Conservation (phyloP, 2,797 vertebrate species). For the Acanthurus leucopareius region DNA sequence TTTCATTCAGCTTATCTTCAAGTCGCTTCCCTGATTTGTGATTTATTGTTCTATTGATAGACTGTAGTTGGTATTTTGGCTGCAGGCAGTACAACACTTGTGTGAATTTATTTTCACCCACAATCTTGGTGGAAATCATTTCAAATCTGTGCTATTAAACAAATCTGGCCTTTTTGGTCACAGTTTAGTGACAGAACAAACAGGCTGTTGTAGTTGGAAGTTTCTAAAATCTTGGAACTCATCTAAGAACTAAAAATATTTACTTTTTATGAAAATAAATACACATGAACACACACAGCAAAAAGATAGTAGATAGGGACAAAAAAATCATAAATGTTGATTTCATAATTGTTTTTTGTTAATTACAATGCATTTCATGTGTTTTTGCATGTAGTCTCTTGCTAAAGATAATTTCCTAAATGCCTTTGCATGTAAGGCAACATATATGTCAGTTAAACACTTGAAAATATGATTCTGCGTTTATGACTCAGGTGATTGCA, state of each 20-base stretch:
- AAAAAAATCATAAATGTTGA: neutral
- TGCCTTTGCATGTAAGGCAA: too few species aligned
- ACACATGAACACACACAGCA: too few species aligned
- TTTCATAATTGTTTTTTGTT: neutral
- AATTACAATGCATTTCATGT: neutral
- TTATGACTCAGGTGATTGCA: neutral
- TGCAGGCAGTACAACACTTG: constrained; percentile 15
- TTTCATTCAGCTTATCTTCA: constrained; percentile 37
- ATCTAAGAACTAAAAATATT: neutral
- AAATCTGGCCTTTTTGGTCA: constrained; percentile 18
- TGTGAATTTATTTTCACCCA: neutral
- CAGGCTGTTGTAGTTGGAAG: too few species aligned
- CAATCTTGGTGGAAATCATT: constrained; percentile 2
- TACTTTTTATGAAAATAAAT: neutral
- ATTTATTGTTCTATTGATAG: constrained; percentile 27
- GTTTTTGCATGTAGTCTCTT: neutral
- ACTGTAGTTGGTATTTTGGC: constrained; percentile 8
- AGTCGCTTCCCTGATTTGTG: constrained; percentile 20
- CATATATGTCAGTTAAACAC: neutral
- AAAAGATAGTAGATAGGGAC: neutral
- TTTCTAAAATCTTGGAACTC: neutral
- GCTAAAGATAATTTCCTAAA: neutral
- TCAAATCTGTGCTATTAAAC: neutral
- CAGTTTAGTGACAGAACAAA: constrained; percentile 7
- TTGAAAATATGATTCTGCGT: neutral